Evolutionary conservation across 1,140 invertebrate species (phyloP), one percentile per base, ranked within the genome.

Genomic region (Drosophila pandora): DNA sequence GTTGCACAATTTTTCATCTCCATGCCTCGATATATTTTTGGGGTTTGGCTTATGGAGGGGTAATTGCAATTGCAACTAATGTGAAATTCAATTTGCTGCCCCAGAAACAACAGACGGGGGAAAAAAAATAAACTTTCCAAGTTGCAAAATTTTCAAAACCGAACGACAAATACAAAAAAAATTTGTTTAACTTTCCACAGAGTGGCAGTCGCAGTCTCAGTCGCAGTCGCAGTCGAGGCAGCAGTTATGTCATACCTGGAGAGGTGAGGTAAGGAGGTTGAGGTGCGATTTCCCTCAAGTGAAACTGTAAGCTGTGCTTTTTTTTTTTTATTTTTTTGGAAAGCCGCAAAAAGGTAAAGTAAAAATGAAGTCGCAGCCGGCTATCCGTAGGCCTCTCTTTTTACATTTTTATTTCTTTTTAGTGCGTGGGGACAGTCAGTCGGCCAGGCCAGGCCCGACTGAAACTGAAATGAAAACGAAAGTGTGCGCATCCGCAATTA

Each of bases 401-500:
- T 37, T n/a, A n/a, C n/a, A 37, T 17, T 17, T 17, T 17, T 2
- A 2, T 37, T 9, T 12, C 0, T n/a, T 37, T 37, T 65, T 54
- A 54, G 30, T 58, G 56, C 71, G 67, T 57, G 62, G 73, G 67
- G 67, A 69, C 65, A 57, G 45, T 23, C 61, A 54, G 17, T 30
- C 48, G 13, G 13, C 39, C 12, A 13, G 13, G 12, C 5, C 41
- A 2, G 17, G 4, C 41, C n/a, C 53, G 72, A 56, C 30, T 48
- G 56, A 59, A 25, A 56, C 37, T 72, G 67, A 84, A 84, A 84
- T 64, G 74, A 85, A 85, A 85, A 87, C 82, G 82, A 87, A 87
- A 87, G 82, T 87, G 83, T 81, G 81, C 81, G 82, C 82, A 87
- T 87, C 82, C 82, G 82, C 82, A 87, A 87, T 87, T 87, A 88